Base-by-base conservation (phyloP, 2,113 vertebrate genomes). In the Corydoras sp. region DNA sequence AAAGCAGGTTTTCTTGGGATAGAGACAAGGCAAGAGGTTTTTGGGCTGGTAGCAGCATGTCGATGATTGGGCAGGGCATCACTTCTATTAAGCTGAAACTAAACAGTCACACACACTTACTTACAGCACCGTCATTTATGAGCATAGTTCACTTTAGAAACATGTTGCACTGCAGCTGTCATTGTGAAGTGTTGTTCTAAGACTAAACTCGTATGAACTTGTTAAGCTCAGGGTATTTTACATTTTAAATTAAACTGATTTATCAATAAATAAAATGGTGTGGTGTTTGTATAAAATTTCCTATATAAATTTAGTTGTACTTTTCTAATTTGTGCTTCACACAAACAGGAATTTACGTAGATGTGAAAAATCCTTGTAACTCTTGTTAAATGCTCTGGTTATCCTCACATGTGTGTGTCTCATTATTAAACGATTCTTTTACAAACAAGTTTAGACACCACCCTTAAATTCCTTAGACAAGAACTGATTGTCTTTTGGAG, bases 401-500 rank as follows among this genome's bases (percentile, higher is more conserved):
- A 8, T 43, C 35, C 35, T 43, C 35, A 43, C 35, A n/a, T n/a
- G 18, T 24, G 35, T 43, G 35, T 5, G 35, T 8, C 4, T 4
- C 35, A 43, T 43, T 43, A 43, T 5, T 43, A 2, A 43, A 43
- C 35, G 35, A 43, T 8, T 53, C 81, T 77, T 35, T 60, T 76
- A 84, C 81, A 56, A 14, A 56, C 65, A 69, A 68, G 84, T 50
- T 83, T 84, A 81, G 81, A 86, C 89, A 88, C 77, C 87, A 58
- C 35, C 18, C 68, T 69, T 50, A 69, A 80, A 80, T 60, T 76
- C 78, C 29, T 66, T 14, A 53, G 51, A 53, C 10, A 53, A 53
- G 51, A 74, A 85, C 85, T 86, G 82, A 92, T 85, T 85, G 80
- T 67, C 48, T 86, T 77, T 73, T 78, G 78, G 85, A 89, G 88